phyloP scores from a whole-genome alignment of 1,140 invertebrate species.

The Camponotus vicinus region DNA sequence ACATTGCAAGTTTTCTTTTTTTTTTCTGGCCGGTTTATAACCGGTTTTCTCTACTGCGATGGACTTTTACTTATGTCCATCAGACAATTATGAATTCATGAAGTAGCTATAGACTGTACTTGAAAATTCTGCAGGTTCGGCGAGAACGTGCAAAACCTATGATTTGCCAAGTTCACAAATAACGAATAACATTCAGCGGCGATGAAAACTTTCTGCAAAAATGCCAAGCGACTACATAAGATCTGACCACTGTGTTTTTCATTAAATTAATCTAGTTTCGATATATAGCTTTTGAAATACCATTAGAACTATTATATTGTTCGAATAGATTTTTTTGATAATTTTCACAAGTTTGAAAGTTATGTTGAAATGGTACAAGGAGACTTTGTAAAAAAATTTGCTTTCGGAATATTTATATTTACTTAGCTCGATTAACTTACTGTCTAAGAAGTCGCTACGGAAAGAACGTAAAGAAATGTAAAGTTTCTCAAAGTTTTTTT shows the following conservation, averaged over 20 bases:
- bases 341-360: not conserved
- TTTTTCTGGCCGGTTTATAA: not conserved
- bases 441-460: not conserved
- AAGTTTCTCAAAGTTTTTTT: not conserved
- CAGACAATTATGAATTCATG: slow-evolving; percentile 36
- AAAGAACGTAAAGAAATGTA: too few species aligned
- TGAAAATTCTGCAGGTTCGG: slow-evolving; percentile 42
- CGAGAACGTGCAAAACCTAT: not conserved
- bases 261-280: slow-evolving; percentile 7
- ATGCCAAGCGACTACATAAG: not conserved
- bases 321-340: not conserved
- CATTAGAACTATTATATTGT: not conserved
- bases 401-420: not conserved
- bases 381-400: not conserved
- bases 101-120: slow-evolving; percentile 19
- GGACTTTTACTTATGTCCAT: slow-evolving; percentile 37
- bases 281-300: not conserved
- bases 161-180: slow-evolving; percentile 26
- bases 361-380: not conserved
- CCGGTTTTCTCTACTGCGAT: slow-evolving; percentile 19
- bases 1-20: not conserved
- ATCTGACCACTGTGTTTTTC: too few species aligned
- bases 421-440: not conserved
- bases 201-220: slow-evolving; percentile 34
- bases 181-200: slow-evolving; percentile 16